Evolutionary conservation across 2,888 invertebrate species (phyloP).

Genomic region (Eilema sororculum): DNA sequence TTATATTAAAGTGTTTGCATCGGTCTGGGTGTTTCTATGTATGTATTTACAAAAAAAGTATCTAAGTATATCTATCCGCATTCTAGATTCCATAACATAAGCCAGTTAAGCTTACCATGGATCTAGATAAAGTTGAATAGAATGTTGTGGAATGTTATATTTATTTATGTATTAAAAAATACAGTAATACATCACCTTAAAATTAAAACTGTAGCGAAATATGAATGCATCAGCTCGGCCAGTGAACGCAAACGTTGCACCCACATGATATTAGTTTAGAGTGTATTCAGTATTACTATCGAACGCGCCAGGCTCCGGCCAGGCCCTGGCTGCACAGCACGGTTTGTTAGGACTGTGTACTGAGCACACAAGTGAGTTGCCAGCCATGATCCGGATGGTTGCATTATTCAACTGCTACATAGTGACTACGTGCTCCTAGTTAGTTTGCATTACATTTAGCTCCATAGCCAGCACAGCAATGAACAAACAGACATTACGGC

Average conservation of each 20-base stretch:
- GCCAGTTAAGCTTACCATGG: too few relatives aligned
- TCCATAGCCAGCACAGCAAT: constrained; percentile 16
- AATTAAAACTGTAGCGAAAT: not conserved
- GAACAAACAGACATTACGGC: constrained; percentile 48
- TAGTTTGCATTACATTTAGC: constrained; percentile 47
- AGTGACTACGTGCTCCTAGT: constrained; percentile 25
- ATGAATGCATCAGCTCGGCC: not conserved
- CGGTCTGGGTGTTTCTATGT: too few relatives aligned
- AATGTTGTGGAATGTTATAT: too few relatives aligned
- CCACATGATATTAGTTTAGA: constrained; percentile 40
- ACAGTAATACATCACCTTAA: too few relatives aligned
- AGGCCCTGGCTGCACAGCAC: constrained; percentile 11
- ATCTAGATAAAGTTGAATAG: too few relatives aligned
- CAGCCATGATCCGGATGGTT: constrained; percentile 29
- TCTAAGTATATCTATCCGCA: too few relatives aligned
- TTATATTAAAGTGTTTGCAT: too few relatives aligned
- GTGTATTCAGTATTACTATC: constrained; percentile 35
- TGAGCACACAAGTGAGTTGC: constrained; percentile 28
- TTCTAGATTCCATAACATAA: too few relatives aligned
- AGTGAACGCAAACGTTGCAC: constrained; percentile 22
- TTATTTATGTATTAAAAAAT: too few relatives aligned
- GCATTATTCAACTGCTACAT: constrained; percentile 45
- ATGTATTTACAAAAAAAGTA: too few relatives aligned
- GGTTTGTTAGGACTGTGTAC: constrained; percentile 45
- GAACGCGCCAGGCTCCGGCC: constrained; percentile 19